Evolutionary conservation across 2,888 invertebrate species (phyloP).

Genomic region (Amiota communis): DNA sequence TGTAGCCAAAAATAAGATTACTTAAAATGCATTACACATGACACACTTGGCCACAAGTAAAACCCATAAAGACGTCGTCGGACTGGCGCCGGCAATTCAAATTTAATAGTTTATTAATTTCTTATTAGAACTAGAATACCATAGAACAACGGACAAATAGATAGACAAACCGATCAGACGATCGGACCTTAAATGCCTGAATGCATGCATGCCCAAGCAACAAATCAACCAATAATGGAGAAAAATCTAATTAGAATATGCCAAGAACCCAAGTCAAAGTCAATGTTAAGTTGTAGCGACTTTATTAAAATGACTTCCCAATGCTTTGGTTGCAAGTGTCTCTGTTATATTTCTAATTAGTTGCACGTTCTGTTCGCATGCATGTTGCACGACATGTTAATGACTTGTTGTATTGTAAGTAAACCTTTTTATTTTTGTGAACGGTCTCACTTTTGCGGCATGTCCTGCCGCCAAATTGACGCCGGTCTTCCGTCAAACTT

Average conservation of each 20-base stretch:
- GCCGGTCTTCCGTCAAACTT: constrained; percentile 55
- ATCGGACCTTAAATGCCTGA: too few relatives aligned
- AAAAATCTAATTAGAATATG: constrained; percentile 6
- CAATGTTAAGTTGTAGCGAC: constrained; percentile 14
- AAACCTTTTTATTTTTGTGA: constrained; percentile 15
- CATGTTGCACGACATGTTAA: constrained; percentile 56
- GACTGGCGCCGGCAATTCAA: constrained; percentile 63
- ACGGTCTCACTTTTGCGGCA: constrained; percentile 34
- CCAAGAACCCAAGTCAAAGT: background rate
- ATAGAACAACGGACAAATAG: background rate
- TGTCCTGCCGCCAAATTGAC: constrained; percentile 58
- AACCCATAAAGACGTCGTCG: constrained; percentile 65
- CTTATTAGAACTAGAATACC: constrained; percentile 27
- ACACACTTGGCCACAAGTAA: constrained; percentile 40
- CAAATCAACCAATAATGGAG: too few relatives aligned
- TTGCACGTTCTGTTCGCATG: constrained; percentile 54
- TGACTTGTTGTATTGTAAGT: constrained; percentile 37
- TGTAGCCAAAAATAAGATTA: constrained; percentile 39
- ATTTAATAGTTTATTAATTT: constrained; percentile 64
- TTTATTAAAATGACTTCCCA: background rate
- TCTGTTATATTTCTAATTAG: constrained; percentile 63
- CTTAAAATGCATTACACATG: constrained; percentile 57
- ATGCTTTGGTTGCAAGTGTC: constrained; percentile 31
- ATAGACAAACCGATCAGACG: background rate
- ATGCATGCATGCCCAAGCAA: constrained; percentile 35